A percentile compares a stretch with the other conserved stretches of the same genome.
These are phyloP conservation scores for Glandiceps talaboti DNA, from an alignment of 53 echinoderm and acorn worm genomes.

Conservation along the genomic window DNA sequence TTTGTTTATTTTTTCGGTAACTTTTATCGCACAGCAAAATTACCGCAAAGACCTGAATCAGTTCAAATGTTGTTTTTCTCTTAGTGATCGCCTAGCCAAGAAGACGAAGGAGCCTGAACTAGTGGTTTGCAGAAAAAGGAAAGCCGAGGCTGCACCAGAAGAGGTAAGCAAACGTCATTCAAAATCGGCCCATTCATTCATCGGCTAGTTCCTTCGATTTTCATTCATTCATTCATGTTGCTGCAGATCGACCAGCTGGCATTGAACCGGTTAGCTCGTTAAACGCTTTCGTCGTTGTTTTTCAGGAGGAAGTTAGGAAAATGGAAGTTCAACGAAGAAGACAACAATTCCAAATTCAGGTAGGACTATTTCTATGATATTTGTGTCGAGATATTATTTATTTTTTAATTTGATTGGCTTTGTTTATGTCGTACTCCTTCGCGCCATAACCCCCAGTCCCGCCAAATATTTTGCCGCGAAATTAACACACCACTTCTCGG, in stretches of 20 bases:
- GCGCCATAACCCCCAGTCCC: not conserved
- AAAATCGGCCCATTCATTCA: not conserved
- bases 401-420: too few species aligned
- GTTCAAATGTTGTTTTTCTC: not conserved
- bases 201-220: not conserved
- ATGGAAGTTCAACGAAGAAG: slow-evolving; percentile 60
- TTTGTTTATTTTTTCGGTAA: too few species aligned
- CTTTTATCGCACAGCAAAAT: too few species aligned
- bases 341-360: slow-evolving; percentile 91
- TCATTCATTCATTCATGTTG: not conserved
- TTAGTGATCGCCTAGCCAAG: not conserved
- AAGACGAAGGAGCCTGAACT: not conserved
- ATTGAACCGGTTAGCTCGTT: not conserved
- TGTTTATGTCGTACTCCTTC: not conserved
- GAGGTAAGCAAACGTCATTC: not conserved
- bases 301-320: slow-evolving; percentile 20
- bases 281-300: not conserved
- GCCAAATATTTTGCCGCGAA: not conserved
- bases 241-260: not conserved
- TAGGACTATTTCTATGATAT: slow-evolving; percentile 10
- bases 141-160: not conserved
- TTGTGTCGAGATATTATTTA: too few species aligned
- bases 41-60: too few species aligned
- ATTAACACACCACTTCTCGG: not conserved
- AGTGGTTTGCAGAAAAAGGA: not conserved